Base-by-base conservation (phyloP, 2,888 invertebrate species). In the Plusia festucae region DNA sequence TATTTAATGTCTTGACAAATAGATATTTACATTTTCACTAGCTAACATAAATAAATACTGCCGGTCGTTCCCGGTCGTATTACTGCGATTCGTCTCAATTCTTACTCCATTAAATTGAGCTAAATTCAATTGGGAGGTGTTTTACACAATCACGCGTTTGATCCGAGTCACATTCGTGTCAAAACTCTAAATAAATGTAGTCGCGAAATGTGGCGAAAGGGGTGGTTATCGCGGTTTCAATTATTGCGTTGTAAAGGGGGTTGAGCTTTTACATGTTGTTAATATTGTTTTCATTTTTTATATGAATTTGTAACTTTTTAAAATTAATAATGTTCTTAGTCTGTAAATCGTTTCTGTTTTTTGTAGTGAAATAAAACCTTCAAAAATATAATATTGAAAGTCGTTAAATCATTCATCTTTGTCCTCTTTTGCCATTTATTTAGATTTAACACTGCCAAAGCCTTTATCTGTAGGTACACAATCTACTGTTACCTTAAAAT, bases 21-120 rank as follows among this genome's bases (percentile, higher is more conserved):
- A 71, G 57, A 72, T 72, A 74, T 79, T 74, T 72, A 71, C 71
- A 76, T 79, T 74, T 73, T 65, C 68, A 79, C 60, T 70, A 68
- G 63, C 69, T 44, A 57, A 76, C 69, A 65, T 75, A 75, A 78
- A 76, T 68, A 76, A 76, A 71, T 66, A 70, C 68, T 51, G 57
- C 40, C 53, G 60, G 58, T 60, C 58, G 72, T 67, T 76, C 46
- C 55, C 49, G 56, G 15, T 59, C 57, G 62, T 70, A 70, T 79
- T 71, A 71, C 66, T 63, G 53, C 64, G 57, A 74, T 74, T 71
- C 62, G 68, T 76, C 67, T 78, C 69, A 60, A 68, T 73, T 63
- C 53, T 55, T 20, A 34, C 60, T 62, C 62, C 55, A 67, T 79
- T 76, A 66, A 76, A 70, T 65, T 76, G 53, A 24, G 16, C 18